Base-by-base conservation (phyloP, 2,888 invertebrate genomes). In the Troides aeacus region DNA sequence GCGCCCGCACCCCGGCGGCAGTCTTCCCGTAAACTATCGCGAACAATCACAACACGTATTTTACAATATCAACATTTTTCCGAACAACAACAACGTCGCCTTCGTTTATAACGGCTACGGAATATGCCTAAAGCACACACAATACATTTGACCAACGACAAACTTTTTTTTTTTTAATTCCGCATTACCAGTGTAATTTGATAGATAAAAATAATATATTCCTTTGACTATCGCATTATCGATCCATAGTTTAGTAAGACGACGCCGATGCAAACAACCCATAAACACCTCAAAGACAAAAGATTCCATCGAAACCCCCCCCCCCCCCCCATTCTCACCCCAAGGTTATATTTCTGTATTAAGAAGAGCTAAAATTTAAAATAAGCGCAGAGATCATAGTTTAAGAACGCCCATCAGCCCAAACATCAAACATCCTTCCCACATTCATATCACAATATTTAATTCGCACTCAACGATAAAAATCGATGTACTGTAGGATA, bases 1-100 rank as follows among this genome's bases (percentile, higher is more conserved):
- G 2, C n/a, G 53, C 42, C 56, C 61, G 46, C 63, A 30, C 64
- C 57, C 62, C 61, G 46, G 87, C 85, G 79, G 80, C 88, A 90
- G 89, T 90, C 90, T 90, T 90, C 81, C 80, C 78, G 79, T 84
- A 83, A 70, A 75, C 72, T 74, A 82, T 87, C 86, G 88, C 86
- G 87, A 89, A 36, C 64, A 23, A 64, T 69, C 64, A 64, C 61
- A 64, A 64, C 50, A 56, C 39, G 39, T 2, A 57, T 64, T 39
- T 10, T 53, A 53, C 53, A 53, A 53, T 18, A 53, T 1, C 3
- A n/a, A 53, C 53, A 53, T 53, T 53, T 6, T 17, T 8, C 5
- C 18, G 12, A 53, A 53, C 39, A 7, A 10, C 39, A 10, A 1
- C 17, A 53, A 4, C 57, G 1, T 66, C 60, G 30, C 30, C 30